Conservation (phyloP, 2,888 invertebrate species). For the Zaprionus bogoriensis region DNA sequence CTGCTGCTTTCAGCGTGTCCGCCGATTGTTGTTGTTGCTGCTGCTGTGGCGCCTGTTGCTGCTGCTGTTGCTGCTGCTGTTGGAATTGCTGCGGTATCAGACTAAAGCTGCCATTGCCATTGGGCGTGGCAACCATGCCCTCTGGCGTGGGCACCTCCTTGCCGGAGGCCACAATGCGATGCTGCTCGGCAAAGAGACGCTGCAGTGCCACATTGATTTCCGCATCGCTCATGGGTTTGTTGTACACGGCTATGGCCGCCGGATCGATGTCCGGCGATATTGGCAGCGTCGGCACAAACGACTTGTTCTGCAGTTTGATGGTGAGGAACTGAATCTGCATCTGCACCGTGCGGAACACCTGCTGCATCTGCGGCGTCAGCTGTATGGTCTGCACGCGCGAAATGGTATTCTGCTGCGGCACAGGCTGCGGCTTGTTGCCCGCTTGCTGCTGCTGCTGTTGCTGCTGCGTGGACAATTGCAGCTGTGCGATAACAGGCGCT, state of each 20-base stretch:
- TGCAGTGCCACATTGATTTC: constrained; percentile 85
- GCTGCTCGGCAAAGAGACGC: constrained; percentile 87
- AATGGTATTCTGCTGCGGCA: constrained; percentile 78
- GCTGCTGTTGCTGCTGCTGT: constrained; percentile 42
- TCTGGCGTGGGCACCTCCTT: constrained; percentile 86
- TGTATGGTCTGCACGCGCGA: constrained; percentile 89
- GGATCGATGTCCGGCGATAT: constrained; percentile 82
- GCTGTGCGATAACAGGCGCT: constrained; percentile 30
- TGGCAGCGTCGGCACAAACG: constrained; percentile 77
- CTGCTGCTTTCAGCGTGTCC: constrained; percentile 41
- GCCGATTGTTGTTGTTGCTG: constrained; percentile 44
- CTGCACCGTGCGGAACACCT: constrained; percentile 86
- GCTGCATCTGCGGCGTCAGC: constrained; percentile 89
- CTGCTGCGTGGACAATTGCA: constrained; percentile 32
- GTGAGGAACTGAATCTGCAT: constrained; percentile 87
- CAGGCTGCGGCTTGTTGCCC: constrained; percentile 30
- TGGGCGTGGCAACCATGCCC: constrained; percentile 82
- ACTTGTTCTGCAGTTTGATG: constrained; percentile 84
- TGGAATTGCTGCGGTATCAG: constrained; percentile 68
- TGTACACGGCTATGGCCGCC: constrained; percentile 79
- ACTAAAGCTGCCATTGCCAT: constrained; percentile 70
- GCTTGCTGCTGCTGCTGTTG: constrained; percentile 33
- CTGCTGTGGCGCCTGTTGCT: constrained; percentile 41
- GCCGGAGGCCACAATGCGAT: constrained; percentile 88
- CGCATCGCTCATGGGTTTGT: constrained; percentile 83